Evolutionary conservation across 2,113 vertebrate species (phyloP).

Genomic region (Ptilonorhynchus violaceus): DNA sequence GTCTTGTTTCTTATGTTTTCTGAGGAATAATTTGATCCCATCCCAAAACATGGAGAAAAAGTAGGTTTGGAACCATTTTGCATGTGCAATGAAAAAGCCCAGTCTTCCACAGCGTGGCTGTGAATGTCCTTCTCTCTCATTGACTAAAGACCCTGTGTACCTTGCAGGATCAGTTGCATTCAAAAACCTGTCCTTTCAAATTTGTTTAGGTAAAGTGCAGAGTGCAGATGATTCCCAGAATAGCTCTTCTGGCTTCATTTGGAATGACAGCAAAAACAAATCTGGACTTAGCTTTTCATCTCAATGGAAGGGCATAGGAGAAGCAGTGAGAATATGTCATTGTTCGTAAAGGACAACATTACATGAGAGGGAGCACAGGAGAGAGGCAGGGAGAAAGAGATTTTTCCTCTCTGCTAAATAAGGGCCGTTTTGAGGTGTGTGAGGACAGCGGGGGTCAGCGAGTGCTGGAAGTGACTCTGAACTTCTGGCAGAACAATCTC

Average conservation of each 20-base stretch:
- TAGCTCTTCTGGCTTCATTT: conserved; percentile 58
- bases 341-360: conserved; percentile 22
- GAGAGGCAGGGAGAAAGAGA: background rate
- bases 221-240: conserved; percentile 48
- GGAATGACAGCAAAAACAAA: conserved; percentile 60
- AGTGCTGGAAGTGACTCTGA: conserved; percentile 62
- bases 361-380: background rate
- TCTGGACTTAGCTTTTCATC: conserved; percentile 20
- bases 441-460: conserved; percentile 48
- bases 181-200: conserved; percentile 56
- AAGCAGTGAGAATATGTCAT: conserved; percentile 54
- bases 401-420: conserved; percentile 33
- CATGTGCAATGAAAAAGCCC: background rate
- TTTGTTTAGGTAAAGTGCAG: conserved; percentile 60
- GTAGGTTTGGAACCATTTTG: background rate
- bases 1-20: background rate
- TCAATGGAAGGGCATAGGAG: conserved; percentile 23
- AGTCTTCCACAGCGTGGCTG: background rate
- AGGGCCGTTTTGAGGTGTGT: conserved; percentile 29
- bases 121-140: conserved; percentile 42
- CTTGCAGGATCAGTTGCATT: conserved; percentile 63
- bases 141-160: conserved; percentile 30
- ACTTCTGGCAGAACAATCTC: conserved; percentile 57
- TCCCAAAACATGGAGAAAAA: background rate
- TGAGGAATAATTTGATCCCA: background rate